phyloP scores from a whole-genome alignment of 2,797 vertebrate genomes.

The Alectoris magna region DNA sequence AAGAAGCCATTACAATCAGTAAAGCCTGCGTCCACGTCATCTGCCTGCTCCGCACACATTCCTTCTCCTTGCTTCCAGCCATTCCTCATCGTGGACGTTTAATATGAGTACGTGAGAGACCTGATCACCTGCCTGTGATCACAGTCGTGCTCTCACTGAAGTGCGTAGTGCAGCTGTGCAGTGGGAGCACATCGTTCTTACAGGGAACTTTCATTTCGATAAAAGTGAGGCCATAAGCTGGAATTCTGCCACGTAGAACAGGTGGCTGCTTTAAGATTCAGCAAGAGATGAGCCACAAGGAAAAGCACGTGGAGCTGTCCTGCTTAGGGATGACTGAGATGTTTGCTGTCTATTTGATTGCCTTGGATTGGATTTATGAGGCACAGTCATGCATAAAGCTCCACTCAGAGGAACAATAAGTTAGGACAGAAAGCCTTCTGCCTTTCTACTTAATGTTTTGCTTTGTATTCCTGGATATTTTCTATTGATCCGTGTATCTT shows the following conservation, averaged over 20 bases:
- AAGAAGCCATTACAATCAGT: not conserved
- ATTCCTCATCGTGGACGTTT: accelerated
- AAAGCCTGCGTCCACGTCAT: not conserved
- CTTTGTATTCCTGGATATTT: not conserved
- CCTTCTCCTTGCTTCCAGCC: not conserved
- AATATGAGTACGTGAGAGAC: not conserved
- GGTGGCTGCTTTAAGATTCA: not conserved
- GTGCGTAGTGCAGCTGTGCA: not conserved
- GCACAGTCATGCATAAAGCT: not conserved
- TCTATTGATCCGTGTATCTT: not conserved
- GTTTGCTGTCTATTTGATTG: accelerated
- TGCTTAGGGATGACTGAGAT: not conserved
- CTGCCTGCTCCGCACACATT: not conserved
- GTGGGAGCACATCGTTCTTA: not conserved
- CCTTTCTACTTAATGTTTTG: not conserved
- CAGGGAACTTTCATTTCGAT: not conserved
- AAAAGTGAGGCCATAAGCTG: not conserved
- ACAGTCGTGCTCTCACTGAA: not conserved
- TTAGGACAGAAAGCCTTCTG: not conserved
- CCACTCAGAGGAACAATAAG: not conserved
- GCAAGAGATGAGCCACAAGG: not conserved
- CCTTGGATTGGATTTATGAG: not conserved
- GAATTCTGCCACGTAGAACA: not conserved
- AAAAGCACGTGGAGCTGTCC: not conserved
- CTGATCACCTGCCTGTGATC: not conserved